Evolutionary conservation across 1,140 invertebrate species (phyloP), one percentile per base, ranked within the genome.

Genomic region (Drosophila fuyamai): DNA sequence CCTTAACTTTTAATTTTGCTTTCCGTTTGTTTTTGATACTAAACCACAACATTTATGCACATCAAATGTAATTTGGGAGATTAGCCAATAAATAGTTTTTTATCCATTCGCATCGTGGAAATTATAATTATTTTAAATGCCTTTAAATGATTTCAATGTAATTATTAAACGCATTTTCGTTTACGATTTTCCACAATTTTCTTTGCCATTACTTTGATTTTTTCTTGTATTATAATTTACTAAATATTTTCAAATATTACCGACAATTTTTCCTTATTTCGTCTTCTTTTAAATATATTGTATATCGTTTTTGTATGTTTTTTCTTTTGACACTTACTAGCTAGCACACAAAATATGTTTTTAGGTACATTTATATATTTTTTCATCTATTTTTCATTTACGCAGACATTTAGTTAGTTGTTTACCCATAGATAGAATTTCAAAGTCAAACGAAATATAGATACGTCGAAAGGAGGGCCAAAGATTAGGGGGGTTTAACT

Each of bases 261-360:
- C 77, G 76, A 79, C 76, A 59, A 76, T 79, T 46, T 76, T 76
- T 86, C 54, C 74, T 68, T 66, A 60, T 61, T 67, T 82, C 51
- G 47, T 65, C 79, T 61, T 51, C 46, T 16, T 66, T 71, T 71
- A 70, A 71, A 71, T 71, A 71, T 81, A 65, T 70, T 70, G 56
- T 81, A 56, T 72, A 77, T 72, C 67, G 56, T 58, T 71, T 81
- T 66, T 81, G 51, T 66, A 71, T 86, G 61, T 14, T 65, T 72
- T 65, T 59, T 40, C 46, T 85, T 86, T 84, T 84, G 84, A 89
- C 84, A 89, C 84, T 89, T 89, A 89, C 84, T 89, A 89, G 70
- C 84, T 89, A 89, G 84, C 84, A 89, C 84, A 89, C 84, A 89
- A 89, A 89, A 89, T 89, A 89, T 89, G 83, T 77, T 88, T 67